phyloP scores from a whole-genome alignment of 2,113 vertebrate genomes.

The Pungitius pungitius region DNA sequence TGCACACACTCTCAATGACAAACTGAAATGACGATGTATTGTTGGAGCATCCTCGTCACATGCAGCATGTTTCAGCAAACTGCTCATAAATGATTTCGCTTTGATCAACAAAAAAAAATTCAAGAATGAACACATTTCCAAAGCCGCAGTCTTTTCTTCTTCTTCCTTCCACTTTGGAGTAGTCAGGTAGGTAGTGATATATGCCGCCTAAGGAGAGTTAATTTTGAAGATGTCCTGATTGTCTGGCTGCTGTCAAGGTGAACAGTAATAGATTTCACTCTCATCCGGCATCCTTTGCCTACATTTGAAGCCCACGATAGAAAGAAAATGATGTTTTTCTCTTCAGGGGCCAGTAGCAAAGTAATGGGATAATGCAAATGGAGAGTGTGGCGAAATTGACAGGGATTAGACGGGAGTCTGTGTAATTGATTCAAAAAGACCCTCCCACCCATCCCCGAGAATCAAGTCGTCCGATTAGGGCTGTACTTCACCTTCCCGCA shows the following conservation, averaged over 20 bases:
- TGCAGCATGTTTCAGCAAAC: background rate
- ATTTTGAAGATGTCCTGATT: slow-evolving; percentile 57
- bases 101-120: background rate
- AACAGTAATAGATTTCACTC: slow-evolving; percentile 53
- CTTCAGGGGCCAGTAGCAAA: slow-evolving; percentile 30
- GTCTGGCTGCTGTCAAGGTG: slow-evolving; percentile 55
- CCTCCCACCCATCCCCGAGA: slow-evolving; percentile 32
- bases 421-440: slow-evolving; percentile 69
- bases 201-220: slow-evolving; percentile 42
- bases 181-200: slow-evolving; percentile 35
- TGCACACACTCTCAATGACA: slow-evolving; percentile 13
- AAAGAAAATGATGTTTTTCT: slow-evolving; percentile 25
- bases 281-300: slow-evolving; percentile 37
- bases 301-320: slow-evolving; percentile 41
- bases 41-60: background rate
- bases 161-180: background rate
- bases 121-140: slow-evolving; percentile 7
- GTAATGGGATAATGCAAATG: slow-evolving; percentile 71
- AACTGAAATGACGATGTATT: background rate
- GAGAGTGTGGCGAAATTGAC: slow-evolving; percentile 63
- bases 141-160: background rate
- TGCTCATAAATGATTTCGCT: slow-evolving; percentile 6
- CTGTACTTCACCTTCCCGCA: slow-evolving; percentile 45
- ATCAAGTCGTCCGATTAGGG: slow-evolving; percentile 57
- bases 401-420: slow-evolving; percentile 64